A percentile compares a stretch with the other conserved stretches of the same genome.
phyloP scores from a whole-genome alignment of 2,797 vertebrate species.

The Acrossocheilus fasciatus region DNA sequence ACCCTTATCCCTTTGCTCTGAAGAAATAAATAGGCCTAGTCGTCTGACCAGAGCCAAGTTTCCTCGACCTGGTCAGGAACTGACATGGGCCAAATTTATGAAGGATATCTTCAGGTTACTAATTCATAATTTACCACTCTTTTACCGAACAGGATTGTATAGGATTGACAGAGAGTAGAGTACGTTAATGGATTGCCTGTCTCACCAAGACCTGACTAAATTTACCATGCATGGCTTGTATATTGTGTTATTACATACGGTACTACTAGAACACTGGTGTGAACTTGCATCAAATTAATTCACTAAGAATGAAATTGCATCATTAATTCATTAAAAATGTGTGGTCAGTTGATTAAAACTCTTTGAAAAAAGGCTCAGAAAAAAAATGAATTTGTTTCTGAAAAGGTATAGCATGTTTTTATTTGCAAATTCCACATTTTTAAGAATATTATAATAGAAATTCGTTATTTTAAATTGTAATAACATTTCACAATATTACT shows the following conservation, averaged over 20 bases:
- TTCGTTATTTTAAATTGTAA: too few species aligned
- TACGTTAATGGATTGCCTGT: constrained; percentile 24
- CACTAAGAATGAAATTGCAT: not conserved
- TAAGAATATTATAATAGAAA: too few species aligned
- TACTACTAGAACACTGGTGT: not conserved
- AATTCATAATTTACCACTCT: not conserved
- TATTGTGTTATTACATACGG: not conserved
- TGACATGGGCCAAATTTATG: constrained; percentile 11
- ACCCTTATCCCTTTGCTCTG: constrained; percentile 6
- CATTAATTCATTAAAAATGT: not conserved
- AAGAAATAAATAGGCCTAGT: constrained; percentile 5
- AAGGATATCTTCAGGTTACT: constrained; percentile 33
- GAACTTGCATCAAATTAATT: not conserved
- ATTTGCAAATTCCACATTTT: too few species aligned
- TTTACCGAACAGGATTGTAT: not conserved
- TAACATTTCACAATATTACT: not conserved
- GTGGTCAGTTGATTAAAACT: not conserved
- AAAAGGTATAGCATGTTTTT: not conserved
- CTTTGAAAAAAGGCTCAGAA: not conserved
- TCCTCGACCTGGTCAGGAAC: constrained; percentile 29
- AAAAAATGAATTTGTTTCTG: not conserved
- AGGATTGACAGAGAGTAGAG: not conserved
- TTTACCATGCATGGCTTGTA: not conserved
- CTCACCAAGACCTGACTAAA: not conserved
- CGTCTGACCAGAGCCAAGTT: not conserved